A percentile compares a stretch with the other conserved stretches of the same genome.
Evolutionary conservation across 2,888 invertebrate species (phyloP).

Genomic region (Acleris literana): DNA sequence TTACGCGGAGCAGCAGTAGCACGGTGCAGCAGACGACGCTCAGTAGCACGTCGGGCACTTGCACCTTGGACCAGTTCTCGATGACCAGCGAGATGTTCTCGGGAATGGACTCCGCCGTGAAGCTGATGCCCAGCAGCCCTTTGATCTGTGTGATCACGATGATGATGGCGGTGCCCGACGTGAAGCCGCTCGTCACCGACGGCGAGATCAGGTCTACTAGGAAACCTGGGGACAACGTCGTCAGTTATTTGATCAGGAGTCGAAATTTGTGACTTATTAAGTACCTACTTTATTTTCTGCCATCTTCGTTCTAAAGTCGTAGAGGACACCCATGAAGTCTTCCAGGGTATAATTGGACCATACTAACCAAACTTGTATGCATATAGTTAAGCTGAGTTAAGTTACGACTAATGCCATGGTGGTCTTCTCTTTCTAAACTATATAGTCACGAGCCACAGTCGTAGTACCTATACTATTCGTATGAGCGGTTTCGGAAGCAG

Average conservation of each 20-base stretch:
- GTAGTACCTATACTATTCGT: too few relatives aligned
- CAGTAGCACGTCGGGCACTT: slow-evolving; percentile 85
- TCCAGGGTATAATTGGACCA: too few relatives aligned
- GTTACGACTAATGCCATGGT: too few relatives aligned
- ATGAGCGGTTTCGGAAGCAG: too few relatives aligned
- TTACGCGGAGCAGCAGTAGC: slow-evolving; percentile 87
- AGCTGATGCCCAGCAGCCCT: slow-evolving; percentile 87
- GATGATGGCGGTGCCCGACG: slow-evolving; percentile 91
- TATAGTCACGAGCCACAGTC: too few relatives aligned
- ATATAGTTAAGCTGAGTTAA: too few relatives aligned
- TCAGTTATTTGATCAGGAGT: background rate
- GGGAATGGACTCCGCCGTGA: slow-evolving; percentile 86
- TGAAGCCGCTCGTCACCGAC: slow-evolving; percentile 92
- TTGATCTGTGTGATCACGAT: slow-evolving; percentile 90
- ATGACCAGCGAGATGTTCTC: slow-evolving; percentile 82
- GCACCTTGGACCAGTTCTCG: slow-evolving; percentile 75
- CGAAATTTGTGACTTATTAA: too few relatives aligned
- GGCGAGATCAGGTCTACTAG: slow-evolving; percentile 92
- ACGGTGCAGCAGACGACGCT: slow-evolving; percentile 86
- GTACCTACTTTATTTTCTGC: too few relatives aligned
- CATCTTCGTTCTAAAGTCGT: too few relatives aligned
- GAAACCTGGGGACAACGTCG: slow-evolving; percentile 85
- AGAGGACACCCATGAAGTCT: too few relatives aligned
- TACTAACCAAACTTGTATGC: too few relatives aligned
- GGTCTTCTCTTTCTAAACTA: too few relatives aligned